These are phyloP conservation scores for Pagetopsis macropterus DNA, from an alignment of 2,797 vertebrate genomes.

Conservation along the genomic window DNA sequence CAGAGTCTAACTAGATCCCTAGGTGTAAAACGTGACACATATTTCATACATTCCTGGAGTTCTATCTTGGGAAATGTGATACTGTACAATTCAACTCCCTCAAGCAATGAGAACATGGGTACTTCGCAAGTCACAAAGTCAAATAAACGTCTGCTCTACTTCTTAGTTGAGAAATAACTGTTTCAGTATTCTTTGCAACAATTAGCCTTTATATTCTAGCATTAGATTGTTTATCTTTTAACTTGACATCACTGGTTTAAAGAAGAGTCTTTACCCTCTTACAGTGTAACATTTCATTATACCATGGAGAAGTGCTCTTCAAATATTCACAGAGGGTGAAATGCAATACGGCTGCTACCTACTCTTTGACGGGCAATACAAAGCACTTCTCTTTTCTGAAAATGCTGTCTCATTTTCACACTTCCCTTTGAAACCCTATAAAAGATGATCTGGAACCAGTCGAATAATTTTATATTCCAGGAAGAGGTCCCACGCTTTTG, in stretches of 20 bases:
- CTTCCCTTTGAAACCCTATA: constrained; percentile 28
- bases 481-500: background rate
- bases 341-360: constrained; percentile 58
- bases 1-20: background rate
- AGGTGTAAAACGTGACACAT: constrained; percentile 13
- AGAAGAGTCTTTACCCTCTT: constrained; percentile 22
- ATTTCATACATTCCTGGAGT: constrained; percentile 18
- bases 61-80: constrained; percentile 23
- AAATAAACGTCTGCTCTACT: background rate
- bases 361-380: constrained; percentile 31
- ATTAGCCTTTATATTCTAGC: background rate
- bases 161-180: background rate
- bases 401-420: constrained; percentile 29
- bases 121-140: constrained; percentile 5
- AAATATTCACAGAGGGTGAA: constrained; percentile 78
- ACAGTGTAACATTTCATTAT: constrained; percentile 49
- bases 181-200: background rate
- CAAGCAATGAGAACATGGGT: background rate
- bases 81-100: constrained; percentile 11
- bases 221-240: background rate
- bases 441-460: constrained; percentile 8
- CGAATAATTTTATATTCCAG: background rate
- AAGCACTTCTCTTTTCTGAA: constrained; percentile 52
- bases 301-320: constrained; percentile 68
- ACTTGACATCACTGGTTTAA: constrained; percentile 20